Conservation (phyloP, 2,797 vertebrate species). For the Podarcis lilfordi region DNA sequence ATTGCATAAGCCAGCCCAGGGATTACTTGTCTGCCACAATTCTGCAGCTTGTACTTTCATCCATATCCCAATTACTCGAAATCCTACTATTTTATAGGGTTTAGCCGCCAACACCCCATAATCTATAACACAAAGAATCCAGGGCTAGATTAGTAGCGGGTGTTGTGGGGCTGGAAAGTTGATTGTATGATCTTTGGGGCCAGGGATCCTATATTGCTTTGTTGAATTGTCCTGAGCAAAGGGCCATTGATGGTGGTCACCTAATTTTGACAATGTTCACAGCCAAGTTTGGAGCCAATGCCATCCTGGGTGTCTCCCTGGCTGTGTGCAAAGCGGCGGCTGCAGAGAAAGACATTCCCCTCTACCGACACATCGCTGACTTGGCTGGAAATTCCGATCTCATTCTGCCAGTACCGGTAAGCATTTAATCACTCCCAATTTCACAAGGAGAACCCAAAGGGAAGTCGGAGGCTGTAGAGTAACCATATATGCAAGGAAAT, state of each 20-base stretch:
- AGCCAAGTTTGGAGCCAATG: constrained; percentile 94
- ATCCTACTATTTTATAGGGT: too few relatives aligned
- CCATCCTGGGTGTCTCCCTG: constrained; percentile 91
- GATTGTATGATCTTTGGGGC: neutral
- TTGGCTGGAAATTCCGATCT: constrained; percentile 90
- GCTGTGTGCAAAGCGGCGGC: constrained; percentile 93
- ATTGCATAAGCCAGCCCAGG: too few relatives aligned
- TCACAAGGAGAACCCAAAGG: neutral
- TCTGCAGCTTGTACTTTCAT: too few relatives aligned
- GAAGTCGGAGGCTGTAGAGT: neutral
- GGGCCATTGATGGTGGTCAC: neutral
- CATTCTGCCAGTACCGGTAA: constrained; percentile 92
- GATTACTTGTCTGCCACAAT: too few relatives aligned
- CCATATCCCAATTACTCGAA: too few relatives aligned
- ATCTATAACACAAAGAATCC: neutral
- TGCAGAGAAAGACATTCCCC: constrained; percentile 87
- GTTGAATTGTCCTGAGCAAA: neutral
- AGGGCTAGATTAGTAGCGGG: neutral
- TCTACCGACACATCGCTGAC: constrained; percentile 93
- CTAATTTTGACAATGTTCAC: constrained; percentile 45
- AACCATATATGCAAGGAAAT: neutral
- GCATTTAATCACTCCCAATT: constrained; percentile 31
- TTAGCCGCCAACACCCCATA: too few relatives aligned
- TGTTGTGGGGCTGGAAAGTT: neutral
- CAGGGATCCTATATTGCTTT: too few relatives aligned